Percentiles rank a stretch among this genome's conserved stretches.
Conservation (phyloP, 2,797 vertebrate species). For the Sebastes nivosus region DNA sequence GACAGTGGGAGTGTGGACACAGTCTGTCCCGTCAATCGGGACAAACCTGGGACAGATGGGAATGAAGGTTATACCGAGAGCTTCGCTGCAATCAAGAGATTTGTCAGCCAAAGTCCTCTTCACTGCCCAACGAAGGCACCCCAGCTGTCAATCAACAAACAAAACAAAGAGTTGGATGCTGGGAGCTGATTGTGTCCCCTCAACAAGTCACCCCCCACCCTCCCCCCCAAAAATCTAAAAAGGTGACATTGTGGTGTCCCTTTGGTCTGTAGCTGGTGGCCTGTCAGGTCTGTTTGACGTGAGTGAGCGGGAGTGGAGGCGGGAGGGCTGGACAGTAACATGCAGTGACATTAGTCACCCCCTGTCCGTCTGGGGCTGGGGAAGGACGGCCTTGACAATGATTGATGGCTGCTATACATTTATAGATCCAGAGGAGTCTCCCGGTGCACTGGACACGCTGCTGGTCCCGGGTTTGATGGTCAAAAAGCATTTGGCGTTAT, state of each 20-base stretch:
- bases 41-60: slow-evolving; percentile 3
- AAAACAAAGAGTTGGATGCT: slow-evolving; percentile 75
- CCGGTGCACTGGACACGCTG: slow-evolving; percentile 11
- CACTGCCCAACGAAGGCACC: slow-evolving; percentile 50
- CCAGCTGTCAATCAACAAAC: slow-evolving; percentile 79
- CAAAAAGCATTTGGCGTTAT: slow-evolving; percentile 67
- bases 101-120: slow-evolving; percentile 54
- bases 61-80: slow-evolving; percentile 31
- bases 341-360: slow-evolving; percentile 95
- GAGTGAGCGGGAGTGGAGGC: slow-evolving; percentile 85
- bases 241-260: slow-evolving; percentile 94
- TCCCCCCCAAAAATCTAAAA: slow-evolving; percentile 78
- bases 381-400: slow-evolving; percentile 93
- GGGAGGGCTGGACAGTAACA: slow-evolving; percentile 93
- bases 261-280: slow-evolving; percentile 88
- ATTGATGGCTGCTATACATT: slow-evolving; percentile 96
- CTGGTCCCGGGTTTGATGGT: slow-evolving; percentile 44
- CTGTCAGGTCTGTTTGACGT: slow-evolving; percentile 95
- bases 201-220: slow-evolving; percentile 68
- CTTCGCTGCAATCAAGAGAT: slow-evolving; percentile 28
- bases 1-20: background rate
- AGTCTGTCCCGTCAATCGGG: background rate
- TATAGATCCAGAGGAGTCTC: slow-evolving; percentile 82
- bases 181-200: slow-evolving; percentile 71
- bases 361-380: slow-evolving; percentile 89